Evolutionary conservation across 2,888 invertebrate species (phyloP).

Genomic region (Fissipunctia ypsillon): DNA sequence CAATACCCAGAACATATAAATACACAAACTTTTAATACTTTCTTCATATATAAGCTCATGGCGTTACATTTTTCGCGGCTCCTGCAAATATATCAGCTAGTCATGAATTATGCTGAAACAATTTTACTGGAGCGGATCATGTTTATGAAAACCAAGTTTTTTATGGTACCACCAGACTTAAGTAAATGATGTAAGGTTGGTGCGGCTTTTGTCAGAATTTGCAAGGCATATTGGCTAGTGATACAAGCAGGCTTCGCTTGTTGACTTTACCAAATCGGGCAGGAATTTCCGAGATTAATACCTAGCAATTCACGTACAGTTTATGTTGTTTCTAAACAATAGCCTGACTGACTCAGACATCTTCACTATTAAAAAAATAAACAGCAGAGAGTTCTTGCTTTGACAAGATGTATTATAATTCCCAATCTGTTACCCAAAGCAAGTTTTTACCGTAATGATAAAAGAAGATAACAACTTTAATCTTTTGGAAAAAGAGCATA

Average conservation of each 20-base stretch:
- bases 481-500: too few relatives aligned
- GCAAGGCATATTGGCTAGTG: neutral
- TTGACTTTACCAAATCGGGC: neutral
- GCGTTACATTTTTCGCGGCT: conserved; percentile 46
- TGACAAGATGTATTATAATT: too few relatives aligned
- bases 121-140: conserved; percentile 46
- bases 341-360: neutral
- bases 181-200: conserved; percentile 30
- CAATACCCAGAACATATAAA: conserved; percentile 52
- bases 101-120: conserved; percentile 58
- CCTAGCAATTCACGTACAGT: neutral
- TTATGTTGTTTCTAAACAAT: neutral
- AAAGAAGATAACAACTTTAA: neutral
- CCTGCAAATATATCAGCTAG: conserved; percentile 45
- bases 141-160: conserved; percentile 59
- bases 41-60: conserved; percentile 32
- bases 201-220: conserved; percentile 1
- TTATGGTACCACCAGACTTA: conserved; percentile 48
- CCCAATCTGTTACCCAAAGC: neutral
- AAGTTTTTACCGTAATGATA: neutral
- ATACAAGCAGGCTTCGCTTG: neutral
- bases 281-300: neutral
- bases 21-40: conserved; percentile 55
- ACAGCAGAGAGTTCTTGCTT: neutral
- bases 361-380: neutral